These are phyloP conservation scores for Scrobipalpa atriplicella DNA, from an alignment of 2,888 invertebrate genomes.

Conservation along the genomic window DNA sequence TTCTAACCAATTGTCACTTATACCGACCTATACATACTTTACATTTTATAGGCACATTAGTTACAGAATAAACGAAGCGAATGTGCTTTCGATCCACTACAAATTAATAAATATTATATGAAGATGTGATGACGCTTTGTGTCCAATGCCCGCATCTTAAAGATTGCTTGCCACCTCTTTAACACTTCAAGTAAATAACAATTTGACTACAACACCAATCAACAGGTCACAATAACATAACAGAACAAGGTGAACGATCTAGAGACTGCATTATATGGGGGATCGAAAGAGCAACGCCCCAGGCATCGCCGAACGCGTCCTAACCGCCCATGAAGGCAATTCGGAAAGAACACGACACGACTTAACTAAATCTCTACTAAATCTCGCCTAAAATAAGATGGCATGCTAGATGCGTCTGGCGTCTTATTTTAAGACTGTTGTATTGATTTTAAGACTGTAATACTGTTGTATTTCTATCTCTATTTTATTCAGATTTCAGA, in stretches of 20 bases:
- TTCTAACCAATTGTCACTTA: constrained; percentile 71
- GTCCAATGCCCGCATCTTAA: constrained; percentile 76
- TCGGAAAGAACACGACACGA: too few species aligned
- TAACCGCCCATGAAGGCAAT: constrained; percentile 44
- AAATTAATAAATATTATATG: constrained; percentile 69
- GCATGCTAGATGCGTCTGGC: too few species aligned
- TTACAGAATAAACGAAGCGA: constrained; percentile 78
- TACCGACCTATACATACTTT: constrained; percentile 78
- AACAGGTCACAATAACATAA: constrained; percentile 60
- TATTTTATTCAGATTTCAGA: too few species aligned
- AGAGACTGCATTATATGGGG: constrained; percentile 62
- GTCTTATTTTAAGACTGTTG: too few species aligned
- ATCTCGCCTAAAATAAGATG: too few species aligned
- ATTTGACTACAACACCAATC: constrained; percentile 61
- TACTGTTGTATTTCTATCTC: too few species aligned
- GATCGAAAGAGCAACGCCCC: constrained; percentile 74
- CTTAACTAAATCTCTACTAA: too few species aligned
- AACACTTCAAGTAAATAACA: constrained; percentile 63
- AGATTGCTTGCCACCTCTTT: constrained; percentile 66
- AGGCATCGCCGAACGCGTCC: constrained; percentile 72
- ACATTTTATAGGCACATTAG: constrained; percentile 82
- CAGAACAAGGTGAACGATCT: constrained; percentile 59
- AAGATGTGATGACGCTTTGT: constrained; percentile 64
- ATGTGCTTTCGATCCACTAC: constrained; percentile 78
- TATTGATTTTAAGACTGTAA: too few species aligned